Conservation (phyloP, 92 coral and sea anemone species). For the Metridium senile region DNA sequence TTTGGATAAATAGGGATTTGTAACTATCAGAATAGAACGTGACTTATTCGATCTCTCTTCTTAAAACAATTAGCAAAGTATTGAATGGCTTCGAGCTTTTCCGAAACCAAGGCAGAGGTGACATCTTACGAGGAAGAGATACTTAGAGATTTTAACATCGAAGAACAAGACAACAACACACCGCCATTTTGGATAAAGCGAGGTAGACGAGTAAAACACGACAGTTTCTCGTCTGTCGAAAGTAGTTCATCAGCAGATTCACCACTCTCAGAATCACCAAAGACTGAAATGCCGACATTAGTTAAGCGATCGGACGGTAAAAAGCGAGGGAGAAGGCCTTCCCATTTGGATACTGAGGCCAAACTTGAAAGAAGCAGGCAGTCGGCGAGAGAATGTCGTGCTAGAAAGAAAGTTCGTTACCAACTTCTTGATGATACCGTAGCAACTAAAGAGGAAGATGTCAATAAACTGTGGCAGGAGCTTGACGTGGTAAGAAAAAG, state of each 20-base stretch:
- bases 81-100: constrained; percentile 74
- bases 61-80: not conserved
- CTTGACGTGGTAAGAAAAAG: constrained; percentile 75
- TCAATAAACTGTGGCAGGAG: constrained; percentile 85
- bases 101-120: constrained; percentile 46
- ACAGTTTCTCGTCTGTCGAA: constrained; percentile 94
- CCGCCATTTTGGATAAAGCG: constrained; percentile 72
- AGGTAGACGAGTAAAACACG: constrained; percentile 87
- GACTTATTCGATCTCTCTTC: not conserved
- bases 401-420: constrained; percentile 91
- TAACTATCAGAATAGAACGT: not conserved
- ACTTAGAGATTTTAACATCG: constrained; percentile 46
- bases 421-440: constrained; percentile 87
- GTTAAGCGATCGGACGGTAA: constrained; percentile 68
- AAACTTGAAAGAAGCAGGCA: constrained; percentile 96
- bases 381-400: constrained; percentile 98
- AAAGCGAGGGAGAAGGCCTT: constrained; percentile 94
- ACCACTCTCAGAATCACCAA: constrained; percentile 81
- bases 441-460: constrained; percentile 82
- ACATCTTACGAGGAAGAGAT: constrained; percentile 59
- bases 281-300: constrained; percentile 51
- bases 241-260: constrained; percentile 88
- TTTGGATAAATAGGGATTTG: not conserved
- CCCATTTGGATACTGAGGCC: constrained; percentile 94
- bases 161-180: constrained; percentile 38